phyloP scores from a whole-genome alignment of 2,888 invertebrate species.

The Sphaeridia pumilis region DNA sequence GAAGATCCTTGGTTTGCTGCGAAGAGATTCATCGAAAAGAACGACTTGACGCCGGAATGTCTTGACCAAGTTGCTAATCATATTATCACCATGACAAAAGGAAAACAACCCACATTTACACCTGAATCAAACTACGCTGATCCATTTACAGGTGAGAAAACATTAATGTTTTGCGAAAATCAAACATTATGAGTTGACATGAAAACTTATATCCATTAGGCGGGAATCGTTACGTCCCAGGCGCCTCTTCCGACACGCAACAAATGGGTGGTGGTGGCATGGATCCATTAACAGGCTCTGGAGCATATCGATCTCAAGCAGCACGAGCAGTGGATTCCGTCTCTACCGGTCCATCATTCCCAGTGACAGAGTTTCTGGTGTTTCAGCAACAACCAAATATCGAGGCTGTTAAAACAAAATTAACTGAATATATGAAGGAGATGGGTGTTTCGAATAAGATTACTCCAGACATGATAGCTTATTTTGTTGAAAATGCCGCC shows the following conservation, averaged over 20 bases:
- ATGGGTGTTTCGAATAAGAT: slow-evolving; percentile 18
- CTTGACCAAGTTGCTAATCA: slow-evolving; percentile 85
- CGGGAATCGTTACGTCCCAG: slow-evolving; percentile 56
- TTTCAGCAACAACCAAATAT: slow-evolving; percentile 38
- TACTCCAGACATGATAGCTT: slow-evolving; percentile 12
- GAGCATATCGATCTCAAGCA: slow-evolving; percentile 37
- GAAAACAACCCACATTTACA: slow-evolving; percentile 37
- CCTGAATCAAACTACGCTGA: slow-evolving; percentile 42
- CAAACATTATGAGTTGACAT: background rate
- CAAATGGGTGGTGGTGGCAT: slow-evolving; percentile 37
- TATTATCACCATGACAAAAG: slow-evolving; percentile 67
- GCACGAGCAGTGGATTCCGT: slow-evolving; percentile 4
- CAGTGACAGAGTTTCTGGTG: slow-evolving; percentile 38
- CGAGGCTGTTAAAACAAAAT: slow-evolving; percentile 40
- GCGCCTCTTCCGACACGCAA: slow-evolving; percentile 35
- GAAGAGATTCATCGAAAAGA: slow-evolving; percentile 73
- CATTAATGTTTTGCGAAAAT: background rate
- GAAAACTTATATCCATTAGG: too few relatives aligned
- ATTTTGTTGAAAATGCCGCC: slow-evolving; percentile 16
- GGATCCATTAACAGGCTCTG: slow-evolving; percentile 45
- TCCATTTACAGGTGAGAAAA: slow-evolving; percentile 48
- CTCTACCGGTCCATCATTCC: slow-evolving; percentile 38
- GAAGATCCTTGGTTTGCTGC: slow-evolving; percentile 91
- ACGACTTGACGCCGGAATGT: slow-evolving; percentile 71
- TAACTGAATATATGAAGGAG: slow-evolving; percentile 32